These are phyloP conservation scores for Elaphurus davidianus DNA, from an alignment of 2,113 vertebrate species.

Conservation along the genomic window DNA sequence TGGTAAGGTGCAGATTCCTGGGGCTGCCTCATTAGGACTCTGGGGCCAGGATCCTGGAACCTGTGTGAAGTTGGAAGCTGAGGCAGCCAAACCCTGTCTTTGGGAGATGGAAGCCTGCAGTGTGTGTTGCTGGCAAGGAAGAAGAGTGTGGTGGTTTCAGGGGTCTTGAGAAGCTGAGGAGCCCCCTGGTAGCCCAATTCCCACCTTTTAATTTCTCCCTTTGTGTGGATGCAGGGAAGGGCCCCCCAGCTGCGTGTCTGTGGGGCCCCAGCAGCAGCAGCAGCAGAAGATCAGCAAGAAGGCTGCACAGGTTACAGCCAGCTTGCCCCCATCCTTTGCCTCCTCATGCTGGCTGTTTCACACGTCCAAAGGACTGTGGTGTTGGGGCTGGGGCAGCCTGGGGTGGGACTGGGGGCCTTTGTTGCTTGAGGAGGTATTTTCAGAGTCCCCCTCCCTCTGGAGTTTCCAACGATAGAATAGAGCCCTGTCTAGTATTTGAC, in stretches of 20 bases:
- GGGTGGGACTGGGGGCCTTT: conserved; percentile 22
- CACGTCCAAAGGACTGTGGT: not conserved
- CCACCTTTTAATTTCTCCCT: not conserved
- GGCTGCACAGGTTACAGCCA: not conserved
- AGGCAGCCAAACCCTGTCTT: not conserved
- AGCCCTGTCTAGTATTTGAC: conserved; percentile 73
- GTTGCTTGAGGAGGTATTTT: conserved; percentile 58
- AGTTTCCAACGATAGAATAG: conserved; percentile 68
- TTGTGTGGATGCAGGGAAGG: not conserved
- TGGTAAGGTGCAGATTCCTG: not conserved
- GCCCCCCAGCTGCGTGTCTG: not conserved
- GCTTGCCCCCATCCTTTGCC: not conserved
- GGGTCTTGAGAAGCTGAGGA: not conserved
- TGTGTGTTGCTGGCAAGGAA: not conserved
- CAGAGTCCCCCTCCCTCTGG: conserved; percentile 59
- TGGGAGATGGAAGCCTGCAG: not conserved
- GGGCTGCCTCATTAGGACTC: not conserved
- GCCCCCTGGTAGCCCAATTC: too few species aligned
- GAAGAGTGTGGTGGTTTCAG: not conserved
- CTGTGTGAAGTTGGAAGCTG: too few species aligned
- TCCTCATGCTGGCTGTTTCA: not conserved
- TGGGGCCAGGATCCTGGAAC: not conserved
- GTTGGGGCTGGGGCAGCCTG: not conserved
- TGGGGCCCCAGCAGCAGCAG: rapidly evolving
- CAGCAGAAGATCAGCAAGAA: not conserved